Evolutionary conservation across 2,113 vertebrate species (phyloP), one percentile per base, ranked within the genome.

Genomic region (Leptobrachium ailaonicum): DNA sequence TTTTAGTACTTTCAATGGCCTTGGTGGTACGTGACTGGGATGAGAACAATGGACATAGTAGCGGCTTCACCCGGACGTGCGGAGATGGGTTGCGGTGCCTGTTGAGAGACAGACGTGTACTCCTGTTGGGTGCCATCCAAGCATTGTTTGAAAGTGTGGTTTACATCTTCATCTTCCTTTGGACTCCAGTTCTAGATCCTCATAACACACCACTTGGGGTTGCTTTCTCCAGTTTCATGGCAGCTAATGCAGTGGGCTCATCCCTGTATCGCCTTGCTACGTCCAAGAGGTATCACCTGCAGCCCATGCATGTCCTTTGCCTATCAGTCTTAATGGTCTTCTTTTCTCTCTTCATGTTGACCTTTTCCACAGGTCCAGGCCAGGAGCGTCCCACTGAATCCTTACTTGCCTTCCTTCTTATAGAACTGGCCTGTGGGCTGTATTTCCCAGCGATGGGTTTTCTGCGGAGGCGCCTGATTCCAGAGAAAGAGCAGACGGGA

Each of bases 371-470:
- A 0, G 90, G 85, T 10, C 93, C 96, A 0, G 93, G 95, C 20
- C 96, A 96, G 81, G 95, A 96, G 32, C 89, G 87, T 69, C 95
- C 96, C 0, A 85, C 87, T 0, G 95, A 96, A 76, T 97, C 96
- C 67, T 95, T 98, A 66, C 85, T 97, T 3, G 96, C 96, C 78
- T 98, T 98, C 83, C 89, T 98, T 60, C 89, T 97, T 66, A 93
- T 98, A 2, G 96, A 97, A 77, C 86, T 97, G 72, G 95, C 95
- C 68, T 94, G 94, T 40, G 96, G 96, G 0, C 93, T 98, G 2
- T 98, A 98, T 86, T 98, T 98, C 84, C 96, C 96, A 0, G 92
- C 96, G 2, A 94, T 98, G 88, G 94, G 94, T 66, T 98, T 98
- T 83, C 93, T 98, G 13, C 93, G 97, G 70, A 88, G 92, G 58